These are phyloP conservation scores for Dexiosoma caninum DNA, from an alignment of 2,888 invertebrate species.

Conservation along the genomic window DNA sequence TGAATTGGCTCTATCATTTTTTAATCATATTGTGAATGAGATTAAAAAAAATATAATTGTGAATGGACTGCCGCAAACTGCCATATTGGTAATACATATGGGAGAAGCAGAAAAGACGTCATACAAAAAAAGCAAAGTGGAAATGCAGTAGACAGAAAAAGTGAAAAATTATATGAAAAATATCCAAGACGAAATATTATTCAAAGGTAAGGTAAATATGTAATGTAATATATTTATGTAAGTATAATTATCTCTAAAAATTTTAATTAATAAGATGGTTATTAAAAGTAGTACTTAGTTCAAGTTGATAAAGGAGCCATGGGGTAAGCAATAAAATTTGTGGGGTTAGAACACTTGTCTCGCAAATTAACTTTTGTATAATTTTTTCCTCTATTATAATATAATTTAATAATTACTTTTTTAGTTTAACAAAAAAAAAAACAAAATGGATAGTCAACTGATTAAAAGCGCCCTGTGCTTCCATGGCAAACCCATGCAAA, in stretches of 20 bases:
- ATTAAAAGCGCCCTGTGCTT: slow-evolving; percentile 83
- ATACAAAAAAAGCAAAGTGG: background rate
- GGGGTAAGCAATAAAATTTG: slow-evolving; percentile 20
- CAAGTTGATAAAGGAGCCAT: background rate
- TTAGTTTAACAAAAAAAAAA: slow-evolving; percentile 34
- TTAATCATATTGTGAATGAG: too few species aligned
- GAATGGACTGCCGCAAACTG: too few species aligned
- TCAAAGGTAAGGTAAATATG: background rate
- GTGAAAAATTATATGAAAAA: background rate
- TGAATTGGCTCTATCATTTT: too few species aligned
- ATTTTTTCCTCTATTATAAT: background rate
- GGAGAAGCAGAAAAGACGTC: too few species aligned
- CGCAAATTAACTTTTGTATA: background rate
- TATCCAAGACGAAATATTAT: background rate
- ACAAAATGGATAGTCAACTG: slow-evolving; percentile 64
- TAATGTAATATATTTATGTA: slow-evolving; percentile 8
- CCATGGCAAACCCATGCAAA: slow-evolving; percentile 92
- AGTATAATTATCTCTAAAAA: slow-evolving; percentile 18
- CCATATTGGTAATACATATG: too few species aligned
- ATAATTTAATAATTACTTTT: background rate
- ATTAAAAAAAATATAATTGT: too few species aligned
- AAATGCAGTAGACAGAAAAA: background rate
- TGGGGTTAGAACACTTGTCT: background rate
- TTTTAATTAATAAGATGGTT: background rate
- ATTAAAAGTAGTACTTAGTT: background rate